A percentile compares a stretch with the other conserved stretches of the same genome.
These are phyloP conservation scores for Bombus terrestris DNA, from an alignment of 1,140 invertebrate species.

Conservation along the genomic window DNA sequence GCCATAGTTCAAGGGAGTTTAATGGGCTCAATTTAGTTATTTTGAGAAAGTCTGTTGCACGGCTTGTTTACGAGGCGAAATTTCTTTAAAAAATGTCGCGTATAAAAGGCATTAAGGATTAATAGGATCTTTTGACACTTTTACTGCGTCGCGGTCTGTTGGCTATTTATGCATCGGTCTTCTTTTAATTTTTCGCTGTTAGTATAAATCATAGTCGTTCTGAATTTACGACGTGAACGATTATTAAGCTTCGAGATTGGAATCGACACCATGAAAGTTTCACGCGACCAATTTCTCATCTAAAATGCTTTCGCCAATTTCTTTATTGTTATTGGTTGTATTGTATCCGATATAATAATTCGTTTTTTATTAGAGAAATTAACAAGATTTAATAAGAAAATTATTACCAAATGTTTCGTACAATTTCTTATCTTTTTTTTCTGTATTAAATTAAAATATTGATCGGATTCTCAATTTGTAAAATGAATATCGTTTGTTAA, in stretches of 20 bases:
- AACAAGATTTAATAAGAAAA: background rate
- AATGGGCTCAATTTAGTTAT: constrained; percentile 40
- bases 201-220: background rate
- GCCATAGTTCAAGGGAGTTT: constrained; percentile 32
- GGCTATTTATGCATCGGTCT: constrained; percentile 11
- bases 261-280: background rate
- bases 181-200: constrained; percentile 18
- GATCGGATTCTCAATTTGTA: background rate
- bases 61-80: constrained; percentile 21
- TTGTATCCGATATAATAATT: too few relatives aligned
- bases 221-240: constrained; percentile 2
- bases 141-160: background rate
- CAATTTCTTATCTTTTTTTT: background rate
- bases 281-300: background rate
- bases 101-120: constrained; percentile 31
- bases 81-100: constrained; percentile 34
- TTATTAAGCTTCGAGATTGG: background rate
- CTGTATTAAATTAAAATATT: background rate
- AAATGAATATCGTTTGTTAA: background rate
- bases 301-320: background rate
- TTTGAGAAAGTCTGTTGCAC: constrained; percentile 4
- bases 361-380: background rate
- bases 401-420: background rate
- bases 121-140: constrained; percentile 32
- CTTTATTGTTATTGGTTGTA: background rate